Base-by-base conservation (phyloP, 2,888 invertebrate species). In the Linnaemya vulpina region DNA sequence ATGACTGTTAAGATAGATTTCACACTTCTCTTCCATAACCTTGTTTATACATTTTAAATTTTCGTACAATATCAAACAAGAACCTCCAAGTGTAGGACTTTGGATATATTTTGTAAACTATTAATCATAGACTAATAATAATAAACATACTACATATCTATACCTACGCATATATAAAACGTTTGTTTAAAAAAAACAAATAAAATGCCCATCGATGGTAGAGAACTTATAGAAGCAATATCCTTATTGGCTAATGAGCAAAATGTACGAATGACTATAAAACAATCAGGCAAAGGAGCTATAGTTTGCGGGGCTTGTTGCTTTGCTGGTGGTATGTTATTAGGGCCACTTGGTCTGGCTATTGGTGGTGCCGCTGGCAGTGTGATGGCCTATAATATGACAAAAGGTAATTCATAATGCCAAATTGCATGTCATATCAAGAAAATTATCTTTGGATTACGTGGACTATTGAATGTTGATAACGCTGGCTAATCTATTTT, bases 341-440 rank as follows among this genome's bases (percentile, higher is more conserved):
- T 91, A 62, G 92, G 92, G 0, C 92, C 92, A 25, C 87, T 89
- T 2, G 92, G 92, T 0, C 43, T 92, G 35, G 92, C 91, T 0
- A 80, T 92, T 22, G 92, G 92, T 58, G 91, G 92, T 0, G 88
- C 90, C 0, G 89, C 90, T n/a, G 92, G 92, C 0, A 91, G 92
- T 7, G 67, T 92, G 0, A 87, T 89, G 4, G 92, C 92, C 0
- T 91, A 90, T 63, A 89, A 88, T 77, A 87, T 91, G 87, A 89
- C 92, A 2, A 89, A 89, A 81, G 91, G 92, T 92, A 73, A 76
- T 17, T 30, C 84, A 30, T 11, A 10, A 5, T 11, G 1, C 30
- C 10, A 62, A 17, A 30, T 11, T 4, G 13, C 40, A 11, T 8
- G 15, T 8, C 10, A 30, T 43, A 38, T n/a, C 9, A 60, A 55